A percentile compares a stretch with the other conserved stretches of the same genome.
Evolutionary conservation across 2,113 vertebrate species (phyloP).

Genomic region (Anser brachyrhynchus): DNA sequence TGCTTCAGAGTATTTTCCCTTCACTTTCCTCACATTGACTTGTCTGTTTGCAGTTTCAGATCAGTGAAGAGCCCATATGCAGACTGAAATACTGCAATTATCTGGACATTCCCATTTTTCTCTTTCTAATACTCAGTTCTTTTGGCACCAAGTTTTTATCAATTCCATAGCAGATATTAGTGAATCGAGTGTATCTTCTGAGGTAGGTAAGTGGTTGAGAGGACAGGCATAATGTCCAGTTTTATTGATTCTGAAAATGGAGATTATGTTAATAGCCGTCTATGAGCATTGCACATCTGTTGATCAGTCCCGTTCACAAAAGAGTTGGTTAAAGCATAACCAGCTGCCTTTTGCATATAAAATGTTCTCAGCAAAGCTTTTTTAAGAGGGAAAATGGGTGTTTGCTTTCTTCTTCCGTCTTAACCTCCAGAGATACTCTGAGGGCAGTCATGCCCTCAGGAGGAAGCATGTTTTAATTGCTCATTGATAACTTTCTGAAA

Average conservation of each 20-base stretch:
- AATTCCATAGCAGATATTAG: conserved; percentile 17
- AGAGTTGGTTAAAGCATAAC: conserved; percentile 33
- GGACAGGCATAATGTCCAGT: not conserved
- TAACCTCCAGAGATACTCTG: not conserved
- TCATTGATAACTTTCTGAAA: not conserved
- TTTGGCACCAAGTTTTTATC: conserved; percentile 23
- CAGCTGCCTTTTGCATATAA: not conserved
- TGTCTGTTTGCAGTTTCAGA: conserved; percentile 58
- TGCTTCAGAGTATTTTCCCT: conserved; percentile 47
- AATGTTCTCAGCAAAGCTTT: not conserved
- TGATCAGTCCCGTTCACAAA: conserved; percentile 12
- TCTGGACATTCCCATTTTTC: conserved; percentile 1
- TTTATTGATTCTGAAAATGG: conserved; percentile 8
- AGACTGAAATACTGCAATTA: conserved; percentile 50
- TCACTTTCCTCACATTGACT: not conserved
- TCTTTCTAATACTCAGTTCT: conserved; percentile 17
- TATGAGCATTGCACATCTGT: conserved; percentile 17
- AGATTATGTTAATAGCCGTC: not conserved
- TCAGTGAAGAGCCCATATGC: conserved; percentile 26
- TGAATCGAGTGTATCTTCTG: conserved; percentile 18
- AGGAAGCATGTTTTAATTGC: not conserved
- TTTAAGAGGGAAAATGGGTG: not conserved
- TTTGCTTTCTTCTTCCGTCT: not conserved
- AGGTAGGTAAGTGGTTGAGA: conserved; percentile 35
- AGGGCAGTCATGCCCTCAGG: not conserved